phyloP scores from a whole-genome alignment of 2,797 vertebrate genomes.

The Semaprochilodus insignis region DNA sequence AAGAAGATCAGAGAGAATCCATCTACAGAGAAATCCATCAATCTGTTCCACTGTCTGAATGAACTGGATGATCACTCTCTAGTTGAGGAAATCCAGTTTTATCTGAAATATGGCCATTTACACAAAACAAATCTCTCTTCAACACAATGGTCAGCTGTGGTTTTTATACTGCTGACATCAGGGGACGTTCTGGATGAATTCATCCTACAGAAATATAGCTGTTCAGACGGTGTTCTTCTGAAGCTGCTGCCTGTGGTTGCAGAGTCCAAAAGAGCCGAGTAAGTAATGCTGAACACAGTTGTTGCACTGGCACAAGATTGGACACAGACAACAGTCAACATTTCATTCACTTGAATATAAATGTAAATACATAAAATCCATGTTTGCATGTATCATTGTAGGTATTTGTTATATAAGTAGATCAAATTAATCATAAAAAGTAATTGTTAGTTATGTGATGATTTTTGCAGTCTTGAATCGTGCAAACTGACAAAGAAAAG shows the following conservation, averaged over 20 bases:
- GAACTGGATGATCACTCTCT: neutral
- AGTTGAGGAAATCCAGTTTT: neutral
- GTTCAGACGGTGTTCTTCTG: neutral
- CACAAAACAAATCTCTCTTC: neutral
- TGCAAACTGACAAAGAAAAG: too few species aligned
- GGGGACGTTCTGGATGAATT: neutral
- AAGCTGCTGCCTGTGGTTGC: slow-evolving; percentile 3
- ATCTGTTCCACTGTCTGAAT: neutral
- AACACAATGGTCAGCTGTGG: slow-evolving; percentile 13
- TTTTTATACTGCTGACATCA: slow-evolving; percentile 23
- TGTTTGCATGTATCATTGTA: too few species aligned
- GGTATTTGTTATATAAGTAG: too few species aligned
- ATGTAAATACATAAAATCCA: too few species aligned
- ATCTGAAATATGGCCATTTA: neutral
- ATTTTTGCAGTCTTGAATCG: too few species aligned
- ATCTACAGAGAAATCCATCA: slow-evolving; percentile 1
- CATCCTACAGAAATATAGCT: neutral
- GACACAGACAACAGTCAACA: too few species aligned
- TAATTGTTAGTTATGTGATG: too few species aligned
- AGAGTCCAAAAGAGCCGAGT: slow-evolving; percentile 4
- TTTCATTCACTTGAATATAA: too few species aligned
- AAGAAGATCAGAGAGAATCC: neutral
- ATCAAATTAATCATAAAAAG: too few species aligned
- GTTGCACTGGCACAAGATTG: neutral
- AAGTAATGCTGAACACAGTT: neutral